A percentile compares a stretch with the other conserved stretches of the same genome.
phyloP scores from a whole-genome alignment of 2,888 invertebrate genomes.

The Ormyrus pomaceus region DNA sequence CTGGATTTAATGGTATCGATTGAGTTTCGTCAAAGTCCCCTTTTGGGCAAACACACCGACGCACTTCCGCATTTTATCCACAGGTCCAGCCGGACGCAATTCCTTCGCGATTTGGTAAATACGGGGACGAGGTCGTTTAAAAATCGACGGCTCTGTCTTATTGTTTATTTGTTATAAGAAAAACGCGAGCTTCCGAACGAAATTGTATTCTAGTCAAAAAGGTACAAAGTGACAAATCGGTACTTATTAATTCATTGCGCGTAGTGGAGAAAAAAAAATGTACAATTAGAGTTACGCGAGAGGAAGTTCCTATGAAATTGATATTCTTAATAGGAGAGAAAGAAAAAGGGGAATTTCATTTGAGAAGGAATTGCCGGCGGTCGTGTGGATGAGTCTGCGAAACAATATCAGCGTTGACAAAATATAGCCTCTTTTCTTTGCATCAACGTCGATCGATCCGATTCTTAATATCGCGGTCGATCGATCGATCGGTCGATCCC shows the following conservation, averaged over 20 bases:
- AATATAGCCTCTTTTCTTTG: constrained; percentile 75
- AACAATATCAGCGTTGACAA: constrained; percentile 73
- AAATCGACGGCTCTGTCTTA: background rate
- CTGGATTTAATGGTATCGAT: constrained; percentile 71
- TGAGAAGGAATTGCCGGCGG: constrained; percentile 44
- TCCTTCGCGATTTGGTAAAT: constrained; percentile 24
- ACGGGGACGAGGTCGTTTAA: background rate
- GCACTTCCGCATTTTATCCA: constrained; percentile 70
- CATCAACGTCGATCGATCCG: constrained; percentile 68
- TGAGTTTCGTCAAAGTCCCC: constrained; percentile 75
- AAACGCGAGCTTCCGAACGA: constrained; percentile 61
- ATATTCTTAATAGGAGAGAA: constrained; percentile 4
- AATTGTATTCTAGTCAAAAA: constrained; percentile 75
- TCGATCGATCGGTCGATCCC: constrained; percentile 66
- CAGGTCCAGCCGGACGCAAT: constrained; percentile 58
- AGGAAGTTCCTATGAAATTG: constrained; percentile 45
- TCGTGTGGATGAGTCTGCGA: constrained; percentile 58
- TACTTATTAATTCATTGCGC: constrained; percentile 68
- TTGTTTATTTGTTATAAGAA: constrained; percentile 10
- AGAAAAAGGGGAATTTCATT: constrained; percentile 22
- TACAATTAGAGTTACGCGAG: constrained; percentile 35
- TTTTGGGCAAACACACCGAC: constrained; percentile 75
- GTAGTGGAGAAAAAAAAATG: constrained; percentile 35
- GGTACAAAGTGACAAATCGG: constrained; percentile 74
- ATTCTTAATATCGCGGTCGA: constrained; percentile 55